Conservation (phyloP, 37 sponge, comb jelly and placozoan species). For the Amphimedon queenslandica region DNA sequence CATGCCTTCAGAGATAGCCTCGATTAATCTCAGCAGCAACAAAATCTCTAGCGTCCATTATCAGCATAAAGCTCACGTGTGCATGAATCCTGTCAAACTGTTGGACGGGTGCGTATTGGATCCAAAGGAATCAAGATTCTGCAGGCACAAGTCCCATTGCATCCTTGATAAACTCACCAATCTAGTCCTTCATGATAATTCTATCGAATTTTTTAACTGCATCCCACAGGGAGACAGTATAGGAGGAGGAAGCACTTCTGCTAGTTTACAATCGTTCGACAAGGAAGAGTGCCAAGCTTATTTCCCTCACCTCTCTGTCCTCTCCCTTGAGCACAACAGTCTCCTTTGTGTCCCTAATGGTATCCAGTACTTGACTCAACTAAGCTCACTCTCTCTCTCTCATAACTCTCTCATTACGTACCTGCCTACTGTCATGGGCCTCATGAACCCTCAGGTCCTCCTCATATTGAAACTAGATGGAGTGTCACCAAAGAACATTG, state of each 20-base stretch:
- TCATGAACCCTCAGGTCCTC: slow-evolving; percentile 31
- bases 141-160: slow-evolving; percentile 36
- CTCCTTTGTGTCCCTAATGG: slow-evolving; percentile 19
- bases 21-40: slow-evolving; percentile 26
- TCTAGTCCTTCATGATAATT: slow-evolving; percentile 49
- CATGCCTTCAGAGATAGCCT: slow-evolving; percentile 21
- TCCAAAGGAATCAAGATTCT: not conserved
- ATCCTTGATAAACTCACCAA: slow-evolving; percentile 36
- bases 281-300: not conserved
- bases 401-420: slow-evolving; percentile 18
- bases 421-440: slow-evolving; percentile 59
- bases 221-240: not conserved
- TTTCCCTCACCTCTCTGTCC: slow-evolving; percentile 53
- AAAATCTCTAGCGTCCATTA: not conserved
- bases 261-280: not conserved
- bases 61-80: slow-evolving; percentile 9
- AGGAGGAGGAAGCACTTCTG: not conserved
- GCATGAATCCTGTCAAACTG: slow-evolving; percentile 33
- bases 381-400: slow-evolving; percentile 52
- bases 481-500: slow-evolving; percentile 30
- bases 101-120: slow-evolving; percentile 5
- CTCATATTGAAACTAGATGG: slow-evolving; percentile 46
- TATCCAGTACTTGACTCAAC: slow-evolving; percentile 33
- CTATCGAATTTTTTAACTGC: slow-evolving; percentile 12
- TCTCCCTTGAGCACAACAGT: slow-evolving; percentile 41